Evolutionary conservation across 2,888 invertebrate species (phyloP), one percentile per base, ranked within the genome.

Genomic region (Apeira syringaria): DNA sequence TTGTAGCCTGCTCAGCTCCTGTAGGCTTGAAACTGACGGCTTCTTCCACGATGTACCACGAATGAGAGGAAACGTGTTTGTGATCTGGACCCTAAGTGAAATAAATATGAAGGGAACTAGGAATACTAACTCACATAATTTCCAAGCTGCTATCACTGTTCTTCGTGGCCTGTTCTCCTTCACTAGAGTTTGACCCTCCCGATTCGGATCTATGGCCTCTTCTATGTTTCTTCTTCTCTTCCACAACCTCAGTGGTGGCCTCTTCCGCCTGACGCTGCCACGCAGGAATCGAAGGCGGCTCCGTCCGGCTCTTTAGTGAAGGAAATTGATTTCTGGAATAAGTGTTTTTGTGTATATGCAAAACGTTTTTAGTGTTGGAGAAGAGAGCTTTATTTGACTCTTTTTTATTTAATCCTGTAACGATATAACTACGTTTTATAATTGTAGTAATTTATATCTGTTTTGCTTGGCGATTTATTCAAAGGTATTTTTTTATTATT

Each of bases 61-160:
- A n/a, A n/a, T n/a, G n/a, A n/a, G n/a, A n/a, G n/a, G n/a, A n/a
- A n/a, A n/a, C n/a, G n/a, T n/a, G n/a, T n/a, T n/a, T n/a, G n/a
- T n/a, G n/a, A n/a, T n/a, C n/a, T n/a, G n/a, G n/a, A n/a, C n/a
- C n/a, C n/a, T n/a, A n/a, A n/a, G n/a, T n/a, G n/a, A n/a, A n/a
- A n/a, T n/a, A n/a, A n/a, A n/a, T n/a, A n/a, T n/a, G n/a, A n/a
- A n/a, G n/a, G n/a, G n/a, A n/a, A n/a, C n/a, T n/a, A n/a, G n/a
- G n/a, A n/a, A n/a, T n/a, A n/a, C n/a, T n/a, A n/a, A n/a, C n/a
- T 92, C 79, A 94, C 93, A 94, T 93, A 66, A 94, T 94, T 80
- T 94, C 94, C 71, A 94, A 76, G 69, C 94, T 94, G 79, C 94
- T 94, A 72, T 94, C 94, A 66, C 94, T 94, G 57, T 93, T 94